Base-by-base conservation (phyloP, 2,888 invertebrate genomes). In the Hemaris fuciformis region DNA sequence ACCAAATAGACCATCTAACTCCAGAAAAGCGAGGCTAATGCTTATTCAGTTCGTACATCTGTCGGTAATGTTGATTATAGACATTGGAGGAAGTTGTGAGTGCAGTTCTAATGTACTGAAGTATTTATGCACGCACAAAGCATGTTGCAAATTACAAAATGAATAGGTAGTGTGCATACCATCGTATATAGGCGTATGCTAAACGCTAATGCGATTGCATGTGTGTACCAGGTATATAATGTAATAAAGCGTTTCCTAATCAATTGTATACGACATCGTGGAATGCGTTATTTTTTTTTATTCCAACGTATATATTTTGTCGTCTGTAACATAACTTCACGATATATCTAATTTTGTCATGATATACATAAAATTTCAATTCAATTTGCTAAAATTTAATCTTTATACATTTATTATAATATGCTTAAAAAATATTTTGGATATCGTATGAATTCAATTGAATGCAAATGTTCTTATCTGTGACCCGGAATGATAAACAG, bases 1-100 rank as follows among this genome's bases (percentile, higher is more conserved):
- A 72, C 72, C 74, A 25, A 48, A 48, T 27, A 48, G 48, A 48
- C 25, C 18, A 53, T 48, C 43, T 71, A 65, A 66, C 68, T 77
- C 74, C 74, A 81, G 84, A 80, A 81, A 78, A 83, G 79, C 79
- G 76, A 73, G 69, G 74, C 78, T 83, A 87, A 85, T 85, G 81
- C 79, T 76, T 80, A 84, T 85, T 85, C 83, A 81, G 79, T 74
- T 81, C 81, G 85, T 83, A 76, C 85, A 83, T 85, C 84, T 82
- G 79, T 67, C 79, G 71, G 77, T 81, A 79, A 83, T 80, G 79
- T 81, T 87, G 88, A 89, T 89, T 88, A 88, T 82, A 86, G 83
- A 80, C 84, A 82, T 85, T 76, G 79, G 74, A 73, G 68, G 75
- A 75, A 78, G 71, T 77, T 74, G 76, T 77, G 77, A 83, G 79